Percentiles rank a stretch among this genome's conserved stretches.
phyloP scores from a whole-genome alignment of 2,797 vertebrate genomes.

The Catamblyrhynchus diadema region DNA sequence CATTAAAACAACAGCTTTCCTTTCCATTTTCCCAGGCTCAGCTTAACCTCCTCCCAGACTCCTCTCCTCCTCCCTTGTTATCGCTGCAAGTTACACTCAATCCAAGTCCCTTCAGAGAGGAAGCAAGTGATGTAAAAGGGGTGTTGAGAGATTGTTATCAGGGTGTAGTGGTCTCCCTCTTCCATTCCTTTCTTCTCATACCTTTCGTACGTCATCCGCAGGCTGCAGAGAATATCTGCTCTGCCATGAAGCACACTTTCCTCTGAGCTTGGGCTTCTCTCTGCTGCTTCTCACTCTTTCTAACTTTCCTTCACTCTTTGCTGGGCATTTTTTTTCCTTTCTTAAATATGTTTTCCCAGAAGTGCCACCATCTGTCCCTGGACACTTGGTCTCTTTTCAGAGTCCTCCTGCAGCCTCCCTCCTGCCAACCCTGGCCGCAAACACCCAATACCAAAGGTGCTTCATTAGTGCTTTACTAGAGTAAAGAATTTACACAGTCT shows the following conservation, averaged over 20 bases:
- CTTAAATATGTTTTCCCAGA: not conserved
- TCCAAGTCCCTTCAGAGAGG: not conserved
- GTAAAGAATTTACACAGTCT: not conserved
- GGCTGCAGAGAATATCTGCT: not conserved
- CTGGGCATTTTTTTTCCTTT: not conserved
- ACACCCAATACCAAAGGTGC: not conserved
- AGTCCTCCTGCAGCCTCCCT: not conserved
- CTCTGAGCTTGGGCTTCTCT: not conserved
- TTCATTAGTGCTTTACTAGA: not conserved
- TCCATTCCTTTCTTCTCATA: not conserved
- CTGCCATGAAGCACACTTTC: not conserved
- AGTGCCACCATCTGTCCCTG: not conserved
- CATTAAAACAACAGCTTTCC: not conserved
- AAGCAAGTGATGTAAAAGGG: not conserved
- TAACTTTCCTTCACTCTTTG: not conserved
- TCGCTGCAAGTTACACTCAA: not conserved
- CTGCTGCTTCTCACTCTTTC: not conserved
- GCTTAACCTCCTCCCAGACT: not conserved
- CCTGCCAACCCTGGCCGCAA: not conserved
- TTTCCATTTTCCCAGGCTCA: not conserved
- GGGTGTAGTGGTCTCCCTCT: fast-evolving
- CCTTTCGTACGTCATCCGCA: not conserved
- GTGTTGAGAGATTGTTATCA: not conserved
- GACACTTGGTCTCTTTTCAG: not conserved
- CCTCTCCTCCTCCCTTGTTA: not conserved